Base-by-base conservation (phyloP, 1,140 invertebrate genomes). In the Procambarus clarkii region DNA sequence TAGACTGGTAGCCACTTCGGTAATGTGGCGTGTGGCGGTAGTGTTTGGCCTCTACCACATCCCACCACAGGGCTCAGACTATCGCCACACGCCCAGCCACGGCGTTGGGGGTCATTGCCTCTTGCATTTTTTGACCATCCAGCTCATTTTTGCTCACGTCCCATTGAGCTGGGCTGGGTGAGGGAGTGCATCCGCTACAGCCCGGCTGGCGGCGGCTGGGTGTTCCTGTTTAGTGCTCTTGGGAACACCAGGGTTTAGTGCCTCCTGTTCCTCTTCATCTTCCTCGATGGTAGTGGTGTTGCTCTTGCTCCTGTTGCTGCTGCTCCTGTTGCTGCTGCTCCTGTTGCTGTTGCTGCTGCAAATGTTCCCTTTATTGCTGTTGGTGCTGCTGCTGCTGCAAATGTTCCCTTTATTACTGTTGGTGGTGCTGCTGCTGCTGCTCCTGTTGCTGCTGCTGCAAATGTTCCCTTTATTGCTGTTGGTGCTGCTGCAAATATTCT, bases 81-180 rank as follows among this genome's bases (percentile, higher is more conserved):
- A 18, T 18, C 54, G 21, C 18, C 24, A 3, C 48, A 34, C 79
- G 13, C 34, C 34, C 54, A 13, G 34, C 34, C 78, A n/a, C 46
- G 5, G 4, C 18, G 79, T 54, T 24, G 48, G 48, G 79, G 79
- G 48, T 81, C 79, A 81, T 81, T 81, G 79, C 79, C 48, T 81
- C 54, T 81, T 81, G 79, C 79, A 81, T 81, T 81, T 81, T 81
- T 81, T 81, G 79, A 81, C 79, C 79, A 81, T 44, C 79, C 79
- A 54, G 24, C 84, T 77, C 83, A 76, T 74, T 85, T 76, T 76
- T 76, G 46, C 84, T 86, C 71, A 86, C 84, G 84, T 71, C 84
- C 48, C 84, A 86, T 86, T 86, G 84, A 86, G 69, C 71, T 64
- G 69, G 84, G 84, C 18, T 46, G n/a, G 64, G 69, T 76, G 48